These are phyloP conservation scores for Drosophila infuscata DNA, from an alignment of 2,888 invertebrate species.

Conservation along the genomic window DNA sequence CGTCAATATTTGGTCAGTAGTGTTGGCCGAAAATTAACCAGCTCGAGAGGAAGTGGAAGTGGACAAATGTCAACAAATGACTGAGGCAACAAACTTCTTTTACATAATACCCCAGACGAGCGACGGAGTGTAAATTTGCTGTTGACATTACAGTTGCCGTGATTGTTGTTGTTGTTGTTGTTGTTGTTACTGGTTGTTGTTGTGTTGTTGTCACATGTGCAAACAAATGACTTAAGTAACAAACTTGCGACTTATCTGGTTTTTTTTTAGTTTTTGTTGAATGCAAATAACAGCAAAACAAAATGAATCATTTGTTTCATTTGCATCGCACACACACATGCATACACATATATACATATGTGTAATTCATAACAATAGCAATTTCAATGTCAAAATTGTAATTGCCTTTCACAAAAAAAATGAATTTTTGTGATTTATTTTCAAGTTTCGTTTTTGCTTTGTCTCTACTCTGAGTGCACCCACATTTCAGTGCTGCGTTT, in stretches of 20 bases:
- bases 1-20: constrained; percentile 49
- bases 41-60: constrained; percentile 31
- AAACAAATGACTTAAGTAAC: constrained; percentile 67
- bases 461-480: constrained; percentile 21
- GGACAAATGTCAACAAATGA: constrained; percentile 28
- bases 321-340: constrained; percentile 23
- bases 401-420: constrained; percentile 48
- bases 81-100: constrained; percentile 55
- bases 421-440: constrained; percentile 39
- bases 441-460: constrained; percentile 4
- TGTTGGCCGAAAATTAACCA: constrained; percentile 12
- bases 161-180: constrained; percentile 22
- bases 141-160: constrained; percentile 42
- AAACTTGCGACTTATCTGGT: constrained; percentile 39
- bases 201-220: constrained; percentile 62
- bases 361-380: constrained; percentile 33
- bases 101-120: constrained; percentile 42
- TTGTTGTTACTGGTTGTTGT: constrained; percentile 25
- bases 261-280: constrained; percentile 12
- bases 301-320: constrained; percentile 54
- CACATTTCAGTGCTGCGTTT: constrained; percentile 39
- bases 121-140: constrained; percentile 16
- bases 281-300: constrained; percentile 54
- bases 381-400: constrained; percentile 71
- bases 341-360: not conserved